Conservation (phyloP, 1,140 invertebrate species). For the Magallana angulata region DNA sequence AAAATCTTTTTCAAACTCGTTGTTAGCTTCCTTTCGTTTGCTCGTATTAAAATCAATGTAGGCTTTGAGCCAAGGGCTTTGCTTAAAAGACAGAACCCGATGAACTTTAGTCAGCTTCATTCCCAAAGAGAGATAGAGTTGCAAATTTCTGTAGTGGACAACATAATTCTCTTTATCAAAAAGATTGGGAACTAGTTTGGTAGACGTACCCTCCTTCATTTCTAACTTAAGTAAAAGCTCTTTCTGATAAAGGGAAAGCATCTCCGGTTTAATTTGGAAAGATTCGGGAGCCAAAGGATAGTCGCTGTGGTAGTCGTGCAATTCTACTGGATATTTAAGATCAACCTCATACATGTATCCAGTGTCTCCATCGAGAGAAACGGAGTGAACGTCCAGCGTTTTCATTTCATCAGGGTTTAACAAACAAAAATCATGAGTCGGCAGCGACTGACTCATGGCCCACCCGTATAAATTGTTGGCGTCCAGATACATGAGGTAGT, state of each 20-base stretch:
- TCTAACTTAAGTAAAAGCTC: slow-evolving; percentile 7
- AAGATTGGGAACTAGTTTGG: slow-evolving; percentile 55
- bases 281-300: slow-evolving; percentile 80
- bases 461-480: slow-evolving; percentile 66
- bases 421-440: slow-evolving; percentile 40
- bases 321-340: slow-evolving; percentile 69
- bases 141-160: slow-evolving; percentile 57
- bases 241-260: slow-evolving; percentile 18
- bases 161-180: slow-evolving; percentile 53
- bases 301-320: slow-evolving; percentile 81
- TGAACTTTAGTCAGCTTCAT: slow-evolving; percentile 55
- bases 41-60: slow-evolving; percentile 61
- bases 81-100: slow-evolving; percentile 45
- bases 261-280: slow-evolving; percentile 37
- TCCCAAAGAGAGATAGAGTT: slow-evolving; percentile 52
- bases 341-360: slow-evolving; percentile 81
- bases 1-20: slow-evolving; percentile 78
- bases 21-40: slow-evolving; percentile 72
- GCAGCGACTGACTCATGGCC: slow-evolving; percentile 41
- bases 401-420: neutral
- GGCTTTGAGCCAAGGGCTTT: slow-evolving; percentile 49
- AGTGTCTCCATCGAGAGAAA: neutral
- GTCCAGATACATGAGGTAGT: slow-evolving; percentile 55
- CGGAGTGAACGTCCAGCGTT: neutral
- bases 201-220: neutral